Evolutionary conservation across 2,888 invertebrate species (phyloP).

Genomic region (Amphiduros pacificus): DNA sequence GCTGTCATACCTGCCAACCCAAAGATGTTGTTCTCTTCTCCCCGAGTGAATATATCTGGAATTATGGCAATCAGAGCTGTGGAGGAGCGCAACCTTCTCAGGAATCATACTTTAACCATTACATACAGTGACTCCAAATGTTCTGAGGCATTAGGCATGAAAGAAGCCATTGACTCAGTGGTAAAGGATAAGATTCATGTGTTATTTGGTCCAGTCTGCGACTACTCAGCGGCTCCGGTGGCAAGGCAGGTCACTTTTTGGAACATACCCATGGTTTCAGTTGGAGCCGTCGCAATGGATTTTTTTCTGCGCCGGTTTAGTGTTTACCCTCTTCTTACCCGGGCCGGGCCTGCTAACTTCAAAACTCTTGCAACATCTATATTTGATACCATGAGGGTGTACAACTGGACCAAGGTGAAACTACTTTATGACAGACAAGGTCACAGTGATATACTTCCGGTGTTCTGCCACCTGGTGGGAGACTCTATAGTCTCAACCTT

Average conservation of each 20-base stretch:
- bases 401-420: conserved; percentile 11
- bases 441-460: background rate
- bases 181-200: conserved; percentile 33
- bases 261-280: conserved; percentile 74
- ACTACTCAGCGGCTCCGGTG: conserved; percentile 68
- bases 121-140: conserved; percentile 42
- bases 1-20: conserved; percentile 9
- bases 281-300: conserved; percentile 79
- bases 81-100: background rate
- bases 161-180: conserved; percentile 44
- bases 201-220: conserved; percentile 31
- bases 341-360: conserved; percentile 9
- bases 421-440: conserved; percentile 5
- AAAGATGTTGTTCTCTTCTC: conserved; percentile 13
- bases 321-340: conserved; percentile 19
- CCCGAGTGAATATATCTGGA: conserved; percentile 8
- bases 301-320: conserved; percentile 63
- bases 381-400: background rate
- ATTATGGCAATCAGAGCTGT: conserved; percentile 8
- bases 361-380: conserved; percentile 6
- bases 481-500: background rate
- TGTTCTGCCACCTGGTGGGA: background rate
- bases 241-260: conserved; percentile 77
- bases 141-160: conserved; percentile 40
- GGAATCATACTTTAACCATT: conserved; percentile 3